Evolutionary conservation across 1,140 invertebrate genomes (phyloP), one percentile per base, ranked within the genome.

Genomic region (Tenebrio molitor): DNA sequence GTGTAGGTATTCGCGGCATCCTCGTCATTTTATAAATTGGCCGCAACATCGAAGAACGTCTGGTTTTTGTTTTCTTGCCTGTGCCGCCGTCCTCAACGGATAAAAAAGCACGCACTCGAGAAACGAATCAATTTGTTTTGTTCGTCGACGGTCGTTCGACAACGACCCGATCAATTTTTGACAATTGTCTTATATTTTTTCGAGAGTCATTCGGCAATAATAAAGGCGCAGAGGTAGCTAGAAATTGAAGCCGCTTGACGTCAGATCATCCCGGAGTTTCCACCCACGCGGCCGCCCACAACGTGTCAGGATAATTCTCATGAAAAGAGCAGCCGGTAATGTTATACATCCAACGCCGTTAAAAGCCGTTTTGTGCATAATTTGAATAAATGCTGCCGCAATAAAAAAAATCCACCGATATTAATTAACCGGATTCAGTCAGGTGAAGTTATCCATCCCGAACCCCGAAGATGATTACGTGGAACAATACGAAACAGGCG

Each of bases 241-340:
- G 44, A 50, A 50, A 50, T 50, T 50, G 44, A 50, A 50, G 17
- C 44, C 17, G 44, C 21, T 50, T 50, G 44, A 50, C 44, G 44
- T 50, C 44, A 50, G 17, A 50, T 50, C 44, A 50, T 50, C 44
- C 44, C 44, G 44, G 44, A 50, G 44, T 50, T 50, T 50, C 44
- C 44, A 19, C 44, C 44, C 17, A 50, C 44, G 10, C 44, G 44
- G 17, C 15, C 44, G 44, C 44, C 44, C 17, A 50, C 44, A 17
- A 17, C 17, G 19, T 10, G 44, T 21, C 44, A 50, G 44, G 44
- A 50, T 29, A 41, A 41, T 33, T 5, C 4, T n/a, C 12, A 2
- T 4, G 3, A 41, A 50, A 50, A 50, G 17, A 29, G 44, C 44
- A 21, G 19, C 44, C 42, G 42, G 42, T 29, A 29, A 29, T 4